Conservation (phyloP, 2,797 vertebrate genomes). For the Catharus ustulatus region DNA sequence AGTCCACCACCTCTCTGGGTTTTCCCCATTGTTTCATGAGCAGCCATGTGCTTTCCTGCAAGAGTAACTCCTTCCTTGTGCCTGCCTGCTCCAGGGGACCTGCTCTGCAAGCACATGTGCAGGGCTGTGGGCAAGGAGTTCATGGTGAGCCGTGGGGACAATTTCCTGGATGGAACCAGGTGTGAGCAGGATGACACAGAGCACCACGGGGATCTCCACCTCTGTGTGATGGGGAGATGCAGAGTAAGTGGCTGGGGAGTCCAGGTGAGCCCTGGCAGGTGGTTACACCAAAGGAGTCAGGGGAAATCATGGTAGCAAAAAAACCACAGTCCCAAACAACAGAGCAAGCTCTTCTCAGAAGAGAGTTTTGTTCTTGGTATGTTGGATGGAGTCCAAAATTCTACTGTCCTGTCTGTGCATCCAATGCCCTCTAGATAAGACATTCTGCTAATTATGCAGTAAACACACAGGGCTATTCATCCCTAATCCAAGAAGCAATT, state of each 20-base stretch:
- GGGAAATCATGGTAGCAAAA: background rate
- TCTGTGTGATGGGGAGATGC: slow-evolving; percentile 87
- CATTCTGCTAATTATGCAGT: background rate
- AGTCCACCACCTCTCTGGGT: background rate
- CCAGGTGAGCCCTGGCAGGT: background rate
- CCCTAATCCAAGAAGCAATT: background rate
- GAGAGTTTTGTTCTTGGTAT: background rate
- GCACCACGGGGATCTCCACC: slow-evolving; percentile 63
- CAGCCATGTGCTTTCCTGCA: background rate
- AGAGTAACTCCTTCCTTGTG: background rate
- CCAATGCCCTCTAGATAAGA: background rate
- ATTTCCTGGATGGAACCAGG: slow-evolving; percentile 90
- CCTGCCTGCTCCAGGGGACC: slow-evolving; percentile 78
- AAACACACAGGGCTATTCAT: background rate
- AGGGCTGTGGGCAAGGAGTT: slow-evolving; percentile 85
- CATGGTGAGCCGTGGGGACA: slow-evolving; percentile 86
- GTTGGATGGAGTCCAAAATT: background rate
- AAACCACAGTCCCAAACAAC: background rate
- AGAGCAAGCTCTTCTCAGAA: background rate
- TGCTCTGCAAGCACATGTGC: slow-evolving; percentile 89
- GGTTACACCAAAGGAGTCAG: background rate
- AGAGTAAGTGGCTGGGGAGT: slow-evolving; percentile 77
- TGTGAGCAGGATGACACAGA: slow-evolving; percentile 76
- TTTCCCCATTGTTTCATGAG: background rate
- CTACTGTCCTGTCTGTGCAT: background rate